A percentile compares a stretch with the other conserved stretches of the same genome.
These are phyloP conservation scores for Cryptophagus acutangulus DNA, from an alignment of 2,888 invertebrate species.

Conservation along the genomic window DNA sequence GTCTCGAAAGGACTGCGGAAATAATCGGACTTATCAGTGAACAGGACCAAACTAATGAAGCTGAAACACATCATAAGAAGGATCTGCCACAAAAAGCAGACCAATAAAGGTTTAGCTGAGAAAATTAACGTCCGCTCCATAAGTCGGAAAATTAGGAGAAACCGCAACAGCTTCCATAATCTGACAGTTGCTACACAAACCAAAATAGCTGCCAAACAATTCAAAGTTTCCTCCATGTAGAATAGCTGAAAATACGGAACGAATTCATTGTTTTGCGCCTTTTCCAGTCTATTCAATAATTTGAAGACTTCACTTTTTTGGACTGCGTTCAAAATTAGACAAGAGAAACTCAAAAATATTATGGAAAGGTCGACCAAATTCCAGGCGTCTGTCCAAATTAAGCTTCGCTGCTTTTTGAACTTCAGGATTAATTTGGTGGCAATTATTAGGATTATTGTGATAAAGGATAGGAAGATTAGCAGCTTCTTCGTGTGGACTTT, in stretches of 20 bases:
- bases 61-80: constrained; percentile 21
- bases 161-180: constrained; percentile 36
- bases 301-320: constrained; percentile 21
- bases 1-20: constrained; percentile 22
- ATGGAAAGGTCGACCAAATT: constrained; percentile 31
- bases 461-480: constrained; percentile 25
- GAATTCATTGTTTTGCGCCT: constrained; percentile 33
- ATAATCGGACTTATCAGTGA: constrained; percentile 16
- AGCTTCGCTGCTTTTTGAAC: constrained; percentile 19
- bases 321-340: constrained; percentile 24
- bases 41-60: constrained; percentile 17
- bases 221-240: constrained; percentile 29
- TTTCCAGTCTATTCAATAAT: constrained; percentile 25
- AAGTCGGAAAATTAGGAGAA: constrained; percentile 32
- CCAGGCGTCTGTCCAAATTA: constrained; percentile 29
- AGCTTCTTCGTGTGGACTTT: constrained; percentile 15
- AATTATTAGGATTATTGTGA: constrained; percentile 24
- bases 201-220: constrained; percentile 27
- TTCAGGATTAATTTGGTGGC: constrained; percentile 20
- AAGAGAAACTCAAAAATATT: constrained; percentile 25
- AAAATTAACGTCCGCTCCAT: constrained; percentile 32
- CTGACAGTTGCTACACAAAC: constrained; percentile 36
- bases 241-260: constrained; percentile 34
- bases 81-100: constrained; percentile 25
- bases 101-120: constrained; percentile 24